Percentiles rank a stretch among this genome's conserved stretches.
Evolutionary conservation across 2,888 invertebrate genomes (phyloP).

Genomic region (Physocephala rufipes): DNA sequence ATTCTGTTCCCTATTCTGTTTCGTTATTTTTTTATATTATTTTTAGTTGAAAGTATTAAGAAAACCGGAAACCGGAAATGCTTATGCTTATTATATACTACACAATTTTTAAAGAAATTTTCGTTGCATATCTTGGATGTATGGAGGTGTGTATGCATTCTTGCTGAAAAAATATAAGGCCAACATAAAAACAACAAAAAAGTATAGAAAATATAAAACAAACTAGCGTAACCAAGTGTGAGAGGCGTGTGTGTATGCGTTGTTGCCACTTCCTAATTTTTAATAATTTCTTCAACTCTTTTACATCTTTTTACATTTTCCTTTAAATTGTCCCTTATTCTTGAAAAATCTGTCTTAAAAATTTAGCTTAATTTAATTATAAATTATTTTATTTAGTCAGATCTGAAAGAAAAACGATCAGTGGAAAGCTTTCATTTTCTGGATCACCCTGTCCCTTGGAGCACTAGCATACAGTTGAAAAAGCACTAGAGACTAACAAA

Average conservation of each 20-base stretch:
- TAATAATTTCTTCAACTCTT: too few relatives aligned
- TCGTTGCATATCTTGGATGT: background rate
- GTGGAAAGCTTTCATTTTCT: background rate
- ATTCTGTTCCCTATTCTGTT: background rate
- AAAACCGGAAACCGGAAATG: conserved; percentile 33
- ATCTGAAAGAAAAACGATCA: conserved; percentile 1
- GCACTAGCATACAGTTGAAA: background rate
- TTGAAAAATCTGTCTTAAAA: background rate
- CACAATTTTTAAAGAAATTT: background rate
- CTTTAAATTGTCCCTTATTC: too few relatives aligned
- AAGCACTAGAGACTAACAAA: background rate
- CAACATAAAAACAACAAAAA: too few relatives aligned
- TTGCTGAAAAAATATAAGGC: too few relatives aligned
- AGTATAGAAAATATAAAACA: too few relatives aligned
- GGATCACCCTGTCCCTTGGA: conserved; percentile 8
- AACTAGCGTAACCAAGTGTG: too few relatives aligned
- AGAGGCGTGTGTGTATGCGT: too few relatives aligned
- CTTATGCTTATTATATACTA: conserved; percentile 3
- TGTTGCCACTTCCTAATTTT: too few relatives aligned
- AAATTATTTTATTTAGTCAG: background rate
- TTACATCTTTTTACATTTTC: too few relatives aligned
- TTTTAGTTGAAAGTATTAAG: conserved; percentile 14
- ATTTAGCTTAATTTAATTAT: background rate
- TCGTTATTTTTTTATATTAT: background rate
- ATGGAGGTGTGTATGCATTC: too few relatives aligned